Evolutionary conservation across 1,140 invertebrate species (phyloP), one percentile per base, ranked within the genome.

Genomic region (Cardiocondyla obscurior): DNA sequence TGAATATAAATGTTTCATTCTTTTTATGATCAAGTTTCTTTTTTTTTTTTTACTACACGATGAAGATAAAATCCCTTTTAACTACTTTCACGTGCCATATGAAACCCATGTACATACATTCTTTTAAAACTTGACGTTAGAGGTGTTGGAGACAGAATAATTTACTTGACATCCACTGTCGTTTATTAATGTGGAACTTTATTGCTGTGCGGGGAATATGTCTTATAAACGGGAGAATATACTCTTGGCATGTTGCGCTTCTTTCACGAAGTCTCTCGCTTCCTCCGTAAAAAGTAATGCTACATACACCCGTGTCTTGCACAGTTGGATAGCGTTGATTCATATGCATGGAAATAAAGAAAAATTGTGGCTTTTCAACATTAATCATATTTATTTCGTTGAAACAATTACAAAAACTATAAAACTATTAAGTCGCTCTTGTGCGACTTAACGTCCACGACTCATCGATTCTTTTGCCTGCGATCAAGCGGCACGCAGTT

Each of bases 161-260:
- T 76, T 76, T 46, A 49, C 44, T 49, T 16, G 36, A 39, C 42
- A 76, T 74, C 1, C 3, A 51, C 42, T 14, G 73, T 19, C 22
- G 30, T 49, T 76, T 76, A 64, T 76, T 76, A 76, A 64, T 76
- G 19, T 44, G 19, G 19, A 64, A 36, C 39, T 46, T 25, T 64
- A 64, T 36, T 76, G 57, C 30, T 76, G 73, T 22, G 30, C 39
- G 8, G 5, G 19, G 42, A n/a, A n/a, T n/a, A n/a, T n/a, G n/a
- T n/a, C 19, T 64, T 44, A 62, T 76, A 49, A 76, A 76, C 12
- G 19, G 5, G 10, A n/a, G 12, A 16, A 6, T 39, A 49, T 39
- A 14, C 28, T 16, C 19, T 12, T 62, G 39, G n/a, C 36, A 74
- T 74, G 28, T 33, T n/a, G 22, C 46, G 28, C 55, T 64, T 60